phyloP scores from a whole-genome alignment of 2,888 invertebrate genomes.

The Drosophila paranaensis region DNA sequence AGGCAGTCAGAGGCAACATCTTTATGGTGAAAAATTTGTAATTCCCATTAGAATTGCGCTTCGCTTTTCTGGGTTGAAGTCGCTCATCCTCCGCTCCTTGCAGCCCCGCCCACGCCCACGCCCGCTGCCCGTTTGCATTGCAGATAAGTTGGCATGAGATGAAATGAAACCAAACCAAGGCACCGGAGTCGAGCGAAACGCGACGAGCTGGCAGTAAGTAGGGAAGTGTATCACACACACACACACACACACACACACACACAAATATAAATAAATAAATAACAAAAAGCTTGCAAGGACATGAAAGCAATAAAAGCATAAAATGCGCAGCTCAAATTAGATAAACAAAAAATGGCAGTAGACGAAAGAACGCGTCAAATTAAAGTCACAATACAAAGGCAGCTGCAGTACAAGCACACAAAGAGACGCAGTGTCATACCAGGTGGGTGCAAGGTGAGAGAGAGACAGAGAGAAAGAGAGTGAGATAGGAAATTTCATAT shows the following conservation, averaged over 20 bases:
- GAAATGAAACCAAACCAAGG: slow-evolving; percentile 68
- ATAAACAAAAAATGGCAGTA: slow-evolving; percentile 43
- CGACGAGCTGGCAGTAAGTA: slow-evolving; percentile 58
- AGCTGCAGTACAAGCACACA: slow-evolving; percentile 33
- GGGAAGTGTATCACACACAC: slow-evolving; percentile 65
- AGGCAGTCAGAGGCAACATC: slow-evolving; percentile 42
- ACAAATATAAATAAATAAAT: slow-evolving; percentile 62
- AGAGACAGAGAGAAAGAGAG: neutral
- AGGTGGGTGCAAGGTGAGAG: neutral
- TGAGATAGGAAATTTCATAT: neutral
- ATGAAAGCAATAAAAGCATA: slow-evolving; percentile 66
- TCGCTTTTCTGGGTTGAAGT: slow-evolving; percentile 46
- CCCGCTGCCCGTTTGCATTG: slow-evolving; percentile 13
- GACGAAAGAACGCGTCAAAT: slow-evolving; percentile 45
- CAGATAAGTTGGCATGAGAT: slow-evolving; percentile 54
- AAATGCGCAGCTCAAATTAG: slow-evolving; percentile 60
- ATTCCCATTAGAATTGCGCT: slow-evolving; percentile 79
- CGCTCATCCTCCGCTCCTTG: neutral
- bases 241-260: slow-evolving; percentile 54
- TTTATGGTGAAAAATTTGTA: slow-evolving; percentile 78
- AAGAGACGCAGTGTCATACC: neutral
- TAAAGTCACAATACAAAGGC: slow-evolving; percentile 51
- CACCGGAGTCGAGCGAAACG: slow-evolving; percentile 23
- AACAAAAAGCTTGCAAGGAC: slow-evolving; percentile 52
- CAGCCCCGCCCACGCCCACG: too few species aligned